Evolutionary conservation across 2,113 vertebrate species (phyloP).

Genomic region (Chaenocephalus aceratus): DNA sequence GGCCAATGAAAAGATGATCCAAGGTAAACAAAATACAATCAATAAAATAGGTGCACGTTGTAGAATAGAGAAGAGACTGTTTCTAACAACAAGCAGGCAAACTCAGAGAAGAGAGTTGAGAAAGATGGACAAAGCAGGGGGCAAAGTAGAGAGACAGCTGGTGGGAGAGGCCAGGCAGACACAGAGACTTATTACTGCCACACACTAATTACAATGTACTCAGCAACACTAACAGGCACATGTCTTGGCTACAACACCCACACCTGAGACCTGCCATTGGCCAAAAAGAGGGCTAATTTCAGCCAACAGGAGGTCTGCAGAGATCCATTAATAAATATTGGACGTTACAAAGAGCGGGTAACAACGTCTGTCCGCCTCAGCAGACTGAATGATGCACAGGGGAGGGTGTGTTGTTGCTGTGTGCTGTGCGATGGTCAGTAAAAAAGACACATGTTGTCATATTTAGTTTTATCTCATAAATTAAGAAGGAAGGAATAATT

Average conservation of each 20-base stretch:
- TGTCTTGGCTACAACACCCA: conserved; percentile 89
- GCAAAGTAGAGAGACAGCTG: conserved; percentile 56
- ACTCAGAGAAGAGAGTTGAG: conserved; percentile 72
- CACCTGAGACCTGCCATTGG: conserved; percentile 93
- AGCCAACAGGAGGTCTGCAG: conserved; percentile 87
- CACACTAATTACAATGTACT: conserved; percentile 94
- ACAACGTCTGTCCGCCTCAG: conserved; percentile 49
- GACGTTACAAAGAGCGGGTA: conserved; percentile 54
- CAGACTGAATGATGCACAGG: conserved; percentile 61
- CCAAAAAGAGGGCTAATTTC: conserved; percentile 88
- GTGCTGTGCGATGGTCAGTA: neutral
- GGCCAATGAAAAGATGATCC: neutral
- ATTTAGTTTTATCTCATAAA: conserved; percentile 6
- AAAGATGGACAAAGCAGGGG: conserved; percentile 74
- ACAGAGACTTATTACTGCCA: conserved; percentile 86
- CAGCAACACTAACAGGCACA: conserved; percentile 88
- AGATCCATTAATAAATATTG: conserved; percentile 82
- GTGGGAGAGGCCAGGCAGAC: conserved; percentile 48
- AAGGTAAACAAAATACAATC: conserved; percentile 1
- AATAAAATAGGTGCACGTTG: conserved; percentile 9
- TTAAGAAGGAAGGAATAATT: neutral
- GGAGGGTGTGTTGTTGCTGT: conserved; percentile 40
- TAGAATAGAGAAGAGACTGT: neutral
- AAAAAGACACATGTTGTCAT: conserved; percentile 12
- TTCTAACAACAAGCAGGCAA: conserved; percentile 77